Percentiles rank a stretch among this genome's conserved stretches.
These are phyloP conservation scores for Argya squamiceps DNA, from an alignment of 2,797 vertebrate species.

Conservation along the genomic window DNA sequence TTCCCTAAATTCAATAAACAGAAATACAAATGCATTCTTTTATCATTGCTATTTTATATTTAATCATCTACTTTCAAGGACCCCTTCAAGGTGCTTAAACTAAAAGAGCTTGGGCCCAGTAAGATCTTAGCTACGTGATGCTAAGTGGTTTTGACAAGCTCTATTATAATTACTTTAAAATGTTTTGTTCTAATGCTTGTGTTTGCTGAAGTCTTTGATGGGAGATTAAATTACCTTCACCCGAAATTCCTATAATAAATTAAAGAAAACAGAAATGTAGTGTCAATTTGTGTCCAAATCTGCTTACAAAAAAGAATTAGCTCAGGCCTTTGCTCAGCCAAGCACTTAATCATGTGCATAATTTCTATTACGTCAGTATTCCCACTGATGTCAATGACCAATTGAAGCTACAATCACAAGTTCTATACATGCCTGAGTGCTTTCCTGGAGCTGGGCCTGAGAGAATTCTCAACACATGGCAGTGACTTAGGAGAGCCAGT, in stretches of 20 bases:
- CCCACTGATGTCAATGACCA: slow-evolving; percentile 31
- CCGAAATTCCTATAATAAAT: slow-evolving; percentile 50
- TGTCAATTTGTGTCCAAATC: slow-evolving; percentile 47
- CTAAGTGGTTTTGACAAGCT: slow-evolving; percentile 37
- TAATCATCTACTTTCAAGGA: neutral
- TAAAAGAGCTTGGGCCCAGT: neutral
- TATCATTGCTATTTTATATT: neutral
- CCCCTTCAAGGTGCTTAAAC: neutral
- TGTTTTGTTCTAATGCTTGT: slow-evolving; percentile 30
- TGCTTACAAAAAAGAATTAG: slow-evolving; percentile 57
- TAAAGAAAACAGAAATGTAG: slow-evolving; percentile 42
- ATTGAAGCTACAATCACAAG: neutral
- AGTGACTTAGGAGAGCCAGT: neutral
- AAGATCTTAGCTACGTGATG: neutral
- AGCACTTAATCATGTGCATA: slow-evolving; percentile 27
- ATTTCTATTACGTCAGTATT: slow-evolving; percentile 36
- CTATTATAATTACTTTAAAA: slow-evolving; percentile 44
- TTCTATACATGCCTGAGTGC: neutral
- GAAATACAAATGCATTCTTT: neutral
- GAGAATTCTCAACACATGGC: neutral
- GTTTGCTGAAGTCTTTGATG: slow-evolving; percentile 54
- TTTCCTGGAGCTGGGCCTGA: neutral
- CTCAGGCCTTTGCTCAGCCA: neutral
- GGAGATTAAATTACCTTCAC: slow-evolving; percentile 51
- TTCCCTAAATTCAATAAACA: neutral